Evolutionary conservation across 2,888 invertebrate species (phyloP), one percentile per base, ranked within the genome.

Genomic region (Germaria angustata): DNA sequence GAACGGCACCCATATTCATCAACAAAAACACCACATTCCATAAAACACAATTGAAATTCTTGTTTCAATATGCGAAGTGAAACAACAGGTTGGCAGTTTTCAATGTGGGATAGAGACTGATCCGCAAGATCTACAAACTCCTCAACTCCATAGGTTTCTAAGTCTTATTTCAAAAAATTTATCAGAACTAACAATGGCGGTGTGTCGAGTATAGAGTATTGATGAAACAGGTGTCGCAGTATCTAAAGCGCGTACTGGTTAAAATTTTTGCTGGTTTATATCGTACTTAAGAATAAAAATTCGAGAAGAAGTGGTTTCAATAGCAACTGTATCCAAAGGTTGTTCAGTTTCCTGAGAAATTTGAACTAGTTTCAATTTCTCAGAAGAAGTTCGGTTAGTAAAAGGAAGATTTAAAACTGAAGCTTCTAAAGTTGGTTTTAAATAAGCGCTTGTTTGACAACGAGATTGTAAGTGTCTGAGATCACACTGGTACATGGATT

Each of bases 1-100:
- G 95, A 95, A 79, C 96, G 93, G 72, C 94, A 93, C 1, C 98
- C 98, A 86, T 92, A 93, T 86, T 95, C 95, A 90, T 98, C 95
- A 2, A 98, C 95, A 91, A 97, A 98, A 1, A 97, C 93, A 0
- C 96, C 97, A 88, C 96, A 96, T 88, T 97, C 97, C 85, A 95
- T 94, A 91, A 96, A 98, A 88, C 97, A 97, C 7, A 98, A 90
- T 8, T 98, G 92, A 86, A 96, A 95, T 90, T 98, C 98, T 15
- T 92, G 86, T 0, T 92, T 92, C 5, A 94, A 93, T 24, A 94
- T 92, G 8, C 93, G 92, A 0, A 94, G 91, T 22, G 95, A 93
- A 0, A 94, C 93, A 73, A 94, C 92, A 0, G 96, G 96, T 81
- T 94, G 95, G 17, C 95, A 95, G 71, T 93, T 93, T 84, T 93